These are phyloP conservation scores for Cantharis lateralis DNA, from an alignment of 2,888 invertebrate species.

Conservation along the genomic window DNA sequence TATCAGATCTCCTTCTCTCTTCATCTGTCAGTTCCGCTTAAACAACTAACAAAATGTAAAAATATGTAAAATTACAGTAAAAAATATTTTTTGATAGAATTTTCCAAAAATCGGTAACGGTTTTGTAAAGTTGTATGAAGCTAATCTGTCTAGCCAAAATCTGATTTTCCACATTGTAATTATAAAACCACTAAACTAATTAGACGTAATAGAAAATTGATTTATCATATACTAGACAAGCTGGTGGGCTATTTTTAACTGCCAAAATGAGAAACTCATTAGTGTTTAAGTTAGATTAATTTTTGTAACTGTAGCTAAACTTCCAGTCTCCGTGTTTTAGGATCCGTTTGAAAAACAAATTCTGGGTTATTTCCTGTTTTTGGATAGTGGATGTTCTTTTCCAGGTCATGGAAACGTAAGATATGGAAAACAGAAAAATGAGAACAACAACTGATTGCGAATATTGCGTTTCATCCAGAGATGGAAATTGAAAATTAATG, in stretches of 20 bases:
- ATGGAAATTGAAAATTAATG: neutral
- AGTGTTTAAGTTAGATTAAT: too few species aligned
- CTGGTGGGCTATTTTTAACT: neutral
- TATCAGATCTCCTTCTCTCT: too few species aligned
- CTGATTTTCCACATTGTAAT: neutral
- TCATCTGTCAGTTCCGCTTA: too few species aligned
- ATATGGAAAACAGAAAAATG: too few species aligned
- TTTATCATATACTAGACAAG: neutral
- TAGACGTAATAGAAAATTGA: neutral
- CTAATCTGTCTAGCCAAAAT: neutral
- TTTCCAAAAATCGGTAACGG: too few species aligned
- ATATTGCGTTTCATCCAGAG: neutral
- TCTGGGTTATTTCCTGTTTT: too few species aligned
- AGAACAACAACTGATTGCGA: neutral
- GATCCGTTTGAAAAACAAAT: neutral
- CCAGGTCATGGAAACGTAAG: too few species aligned
- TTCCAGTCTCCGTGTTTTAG: neutral
- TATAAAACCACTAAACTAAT: neutral
- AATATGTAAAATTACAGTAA: too few species aligned
- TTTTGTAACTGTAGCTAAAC: neutral
- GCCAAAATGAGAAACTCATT: neutral
- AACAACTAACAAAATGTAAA: too few species aligned
- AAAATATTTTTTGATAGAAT: too few species aligned
- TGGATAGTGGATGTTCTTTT: too few species aligned
- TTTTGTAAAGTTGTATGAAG: neutral